Evolutionary conservation across 1,140 invertebrate species (phyloP).

Genomic region (Oncopeltus fasciatus): DNA sequence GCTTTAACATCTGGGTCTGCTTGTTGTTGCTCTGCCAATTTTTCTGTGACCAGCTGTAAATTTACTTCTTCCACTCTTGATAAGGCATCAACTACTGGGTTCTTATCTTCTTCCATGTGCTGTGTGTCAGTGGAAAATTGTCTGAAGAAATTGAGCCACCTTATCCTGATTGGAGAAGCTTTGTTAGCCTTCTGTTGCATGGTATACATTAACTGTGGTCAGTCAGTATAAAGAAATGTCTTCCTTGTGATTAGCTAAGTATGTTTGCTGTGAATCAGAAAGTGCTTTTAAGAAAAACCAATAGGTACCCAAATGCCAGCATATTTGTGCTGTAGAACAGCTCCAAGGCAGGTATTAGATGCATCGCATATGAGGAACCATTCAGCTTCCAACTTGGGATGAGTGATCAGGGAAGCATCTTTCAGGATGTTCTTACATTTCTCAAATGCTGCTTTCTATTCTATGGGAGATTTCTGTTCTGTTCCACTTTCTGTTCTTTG

Average conservation of each 20-base stretch:
- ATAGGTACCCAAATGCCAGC: too few species aligned
- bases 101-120: conserved; percentile 23
- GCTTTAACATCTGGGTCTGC: too few species aligned
- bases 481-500: not conserved
- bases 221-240: conserved; percentile 28
- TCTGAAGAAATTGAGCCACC: not conserved
- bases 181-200: conserved; percentile 25
- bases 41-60: too few species aligned
- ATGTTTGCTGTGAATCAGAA: too few species aligned
- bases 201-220: conserved; percentile 29
- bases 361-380: not conserved
- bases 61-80: conserved; percentile 24
- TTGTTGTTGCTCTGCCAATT: too few species aligned
- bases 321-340: not conserved
- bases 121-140: conserved; percentile 14
- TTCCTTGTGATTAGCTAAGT: too few species aligned
- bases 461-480: not conserved
- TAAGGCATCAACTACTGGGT: conserved; percentile 26
- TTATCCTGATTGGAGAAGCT: not conserved
- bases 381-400: not conserved
- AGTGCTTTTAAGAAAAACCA: too few species aligned
- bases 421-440: not conserved
- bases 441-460: not conserved
- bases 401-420: not conserved
- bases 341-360: not conserved